These are phyloP conservation scores for Anas flavirostris DNA, from an alignment of 2,797 vertebrate species.

Conservation along the genomic window DNA sequence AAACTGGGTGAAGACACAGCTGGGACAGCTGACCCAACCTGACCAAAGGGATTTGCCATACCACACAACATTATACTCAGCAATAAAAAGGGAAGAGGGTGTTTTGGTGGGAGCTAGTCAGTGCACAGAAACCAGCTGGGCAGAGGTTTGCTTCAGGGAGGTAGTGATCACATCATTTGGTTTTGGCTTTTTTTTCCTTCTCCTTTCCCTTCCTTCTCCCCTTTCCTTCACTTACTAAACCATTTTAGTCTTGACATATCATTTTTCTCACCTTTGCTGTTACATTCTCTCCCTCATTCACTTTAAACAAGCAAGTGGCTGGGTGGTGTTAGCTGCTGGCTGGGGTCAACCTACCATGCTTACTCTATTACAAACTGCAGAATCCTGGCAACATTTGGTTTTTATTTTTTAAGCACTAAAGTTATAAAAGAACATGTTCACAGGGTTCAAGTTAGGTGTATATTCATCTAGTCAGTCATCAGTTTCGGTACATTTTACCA, in stretches of 20 bases:
- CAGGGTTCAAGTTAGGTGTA: background rate
- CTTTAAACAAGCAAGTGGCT: background rate
- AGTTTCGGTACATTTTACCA: too few relatives aligned
- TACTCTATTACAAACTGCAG: background rate
- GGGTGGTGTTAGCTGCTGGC: background rate
- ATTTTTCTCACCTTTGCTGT: background rate
- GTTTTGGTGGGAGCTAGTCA: background rate
- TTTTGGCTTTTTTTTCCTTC: background rate
- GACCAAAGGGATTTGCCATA: background rate
- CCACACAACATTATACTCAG: background rate
- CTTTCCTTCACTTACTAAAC: background rate
- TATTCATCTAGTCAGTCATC: background rate
- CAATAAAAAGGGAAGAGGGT: background rate
- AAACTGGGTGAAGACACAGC: background rate
- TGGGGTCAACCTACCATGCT: background rate
- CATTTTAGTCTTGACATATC: background rate
- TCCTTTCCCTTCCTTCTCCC: background rate
- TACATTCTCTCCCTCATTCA: background rate
- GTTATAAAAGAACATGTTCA: background rate
- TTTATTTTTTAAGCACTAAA: background rate
- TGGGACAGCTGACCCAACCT: background rate
- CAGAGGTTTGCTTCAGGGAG: background rate
- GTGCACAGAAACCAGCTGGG: background rate
- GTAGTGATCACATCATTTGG: background rate
- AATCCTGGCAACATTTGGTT: background rate